Evolutionary conservation across 2,797 vertebrate species (phyloP).

Genomic region (Lacerta bilineata): DNA sequence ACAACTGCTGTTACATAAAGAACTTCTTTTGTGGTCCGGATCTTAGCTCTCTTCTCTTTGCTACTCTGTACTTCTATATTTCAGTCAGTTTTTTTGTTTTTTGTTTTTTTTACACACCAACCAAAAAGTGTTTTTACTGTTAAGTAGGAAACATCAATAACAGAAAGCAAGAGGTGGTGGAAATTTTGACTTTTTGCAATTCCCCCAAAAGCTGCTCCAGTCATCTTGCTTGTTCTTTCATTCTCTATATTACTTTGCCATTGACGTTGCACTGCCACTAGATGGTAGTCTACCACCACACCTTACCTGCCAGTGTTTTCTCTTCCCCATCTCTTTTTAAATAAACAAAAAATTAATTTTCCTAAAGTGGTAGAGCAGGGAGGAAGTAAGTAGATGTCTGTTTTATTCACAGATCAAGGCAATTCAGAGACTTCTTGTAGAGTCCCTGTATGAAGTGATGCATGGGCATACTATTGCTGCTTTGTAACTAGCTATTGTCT

Average conservation of each 20-base stretch:
- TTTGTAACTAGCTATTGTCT: too few relatives aligned
- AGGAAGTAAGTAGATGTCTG: background rate
- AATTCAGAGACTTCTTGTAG: rapidly evolving
- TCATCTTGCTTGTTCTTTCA: background rate
- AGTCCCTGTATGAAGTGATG: background rate
- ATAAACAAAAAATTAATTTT: conserved; percentile 8
- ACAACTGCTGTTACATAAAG: conserved; percentile 50
- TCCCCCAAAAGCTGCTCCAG: conserved; percentile 13
- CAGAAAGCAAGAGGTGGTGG: conserved; percentile 38
- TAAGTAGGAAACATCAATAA: conserved; percentile 47
- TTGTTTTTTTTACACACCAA: background rate
- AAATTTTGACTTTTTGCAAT: conserved; percentile 58
- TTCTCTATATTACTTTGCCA: rapidly evolving
- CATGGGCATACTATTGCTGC: background rate
- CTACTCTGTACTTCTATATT: conserved; percentile 41
- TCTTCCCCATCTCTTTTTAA: background rate
- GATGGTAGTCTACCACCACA: conserved; percentile 62
- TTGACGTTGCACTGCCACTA: conserved; percentile 36
- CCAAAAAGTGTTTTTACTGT: conserved; percentile 30
- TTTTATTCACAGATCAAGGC: rapidly evolving
- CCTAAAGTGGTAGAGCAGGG: rapidly evolving
- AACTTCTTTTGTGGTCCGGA: conserved; percentile 25
- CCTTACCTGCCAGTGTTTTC: rapidly evolving
- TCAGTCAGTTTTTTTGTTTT: conserved; percentile 48
- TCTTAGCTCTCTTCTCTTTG: conserved; percentile 5